Evolutionary conservation across 2,113 vertebrate species (phyloP).

Genomic region (Mirounga angustirostris): DNA sequence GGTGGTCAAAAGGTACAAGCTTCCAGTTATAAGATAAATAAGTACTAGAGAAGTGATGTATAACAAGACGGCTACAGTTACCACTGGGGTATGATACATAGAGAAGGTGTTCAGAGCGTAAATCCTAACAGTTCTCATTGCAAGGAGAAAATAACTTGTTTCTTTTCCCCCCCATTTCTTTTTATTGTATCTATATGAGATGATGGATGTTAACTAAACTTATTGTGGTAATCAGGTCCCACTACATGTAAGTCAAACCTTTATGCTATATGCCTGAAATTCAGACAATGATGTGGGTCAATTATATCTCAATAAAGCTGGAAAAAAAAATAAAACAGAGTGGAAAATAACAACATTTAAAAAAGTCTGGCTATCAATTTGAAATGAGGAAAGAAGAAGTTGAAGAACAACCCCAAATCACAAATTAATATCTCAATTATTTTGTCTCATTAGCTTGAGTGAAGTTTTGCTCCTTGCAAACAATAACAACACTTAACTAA

Average conservation of each 20-base stretch:
- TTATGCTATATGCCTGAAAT: background rate
- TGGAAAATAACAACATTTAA: background rate
- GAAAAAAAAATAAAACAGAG: background rate
- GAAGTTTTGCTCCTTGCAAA: slow-evolving; percentile 21
- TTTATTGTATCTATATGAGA: background rate
- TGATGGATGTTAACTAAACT: background rate
- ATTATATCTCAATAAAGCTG: background rate
- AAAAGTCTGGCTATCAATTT: background rate
- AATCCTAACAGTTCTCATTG: background rate
- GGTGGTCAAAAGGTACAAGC: background rate
- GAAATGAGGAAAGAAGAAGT: background rate
- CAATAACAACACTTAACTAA: slow-evolving; percentile 22
- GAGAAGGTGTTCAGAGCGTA: background rate
- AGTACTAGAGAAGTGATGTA: background rate
- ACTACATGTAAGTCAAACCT: background rate
- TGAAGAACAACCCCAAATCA: background rate
- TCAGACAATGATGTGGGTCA: background rate
- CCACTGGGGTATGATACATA: background rate
- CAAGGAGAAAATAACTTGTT: background rate
- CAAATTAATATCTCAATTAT: background rate
- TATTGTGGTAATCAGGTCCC: background rate
- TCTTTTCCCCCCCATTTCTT: background rate
- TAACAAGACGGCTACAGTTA: background rate
- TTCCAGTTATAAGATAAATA: background rate
- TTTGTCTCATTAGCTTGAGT: background rate